Evolutionary conservation across 2,888 invertebrate species (phyloP).

Genomic region (Mythimna impura): DNA sequence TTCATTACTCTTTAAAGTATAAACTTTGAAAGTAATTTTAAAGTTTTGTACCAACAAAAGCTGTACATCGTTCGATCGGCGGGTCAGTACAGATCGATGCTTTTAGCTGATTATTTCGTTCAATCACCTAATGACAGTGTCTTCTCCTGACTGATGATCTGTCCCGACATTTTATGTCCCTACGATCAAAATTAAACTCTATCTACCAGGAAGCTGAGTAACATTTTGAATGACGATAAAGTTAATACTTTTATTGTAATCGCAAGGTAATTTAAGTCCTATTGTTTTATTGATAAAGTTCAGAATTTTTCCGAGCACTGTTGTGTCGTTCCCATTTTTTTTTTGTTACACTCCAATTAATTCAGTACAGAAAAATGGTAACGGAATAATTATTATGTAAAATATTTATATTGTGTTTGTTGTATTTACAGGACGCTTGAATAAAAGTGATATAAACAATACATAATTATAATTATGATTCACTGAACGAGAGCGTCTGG

Average conservation of each 20-base stretch:
- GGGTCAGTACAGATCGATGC: slow-evolving; percentile 67
- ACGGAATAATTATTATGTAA: slow-evolving; percentile 32
- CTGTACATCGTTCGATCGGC: slow-evolving; percentile 39
- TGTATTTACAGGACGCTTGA: slow-evolving; percentile 9
- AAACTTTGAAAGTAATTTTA: neutral
- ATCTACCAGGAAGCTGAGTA: neutral
- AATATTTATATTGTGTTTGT: slow-evolving; percentile 11
- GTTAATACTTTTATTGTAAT: slow-evolving; percentile 12
- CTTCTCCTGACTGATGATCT: slow-evolving; percentile 70
- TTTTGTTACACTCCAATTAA: slow-evolving; percentile 43
- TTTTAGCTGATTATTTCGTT: slow-evolving; percentile 74
- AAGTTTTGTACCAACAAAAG: slow-evolving; percentile 13
- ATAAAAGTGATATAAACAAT: neutral
- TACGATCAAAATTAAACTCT: slow-evolving; percentile 24
- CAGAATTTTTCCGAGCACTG: neutral
- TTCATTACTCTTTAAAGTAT: neutral
- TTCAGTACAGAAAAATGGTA: slow-evolving; percentile 36
- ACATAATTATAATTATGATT: too few relatives aligned
- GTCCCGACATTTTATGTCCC: slow-evolving; percentile 30
- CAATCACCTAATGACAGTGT: slow-evolving; percentile 71
- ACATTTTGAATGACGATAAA: neutral
- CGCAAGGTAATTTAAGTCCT: slow-evolving; percentile 29
- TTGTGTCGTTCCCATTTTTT: slow-evolving; percentile 19
- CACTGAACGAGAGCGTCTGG: too few relatives aligned
- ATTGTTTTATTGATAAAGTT: slow-evolving; percentile 25